Conservation (phyloP, 2,888 invertebrate genomes). For the Balanococcus diminutus region DNA sequence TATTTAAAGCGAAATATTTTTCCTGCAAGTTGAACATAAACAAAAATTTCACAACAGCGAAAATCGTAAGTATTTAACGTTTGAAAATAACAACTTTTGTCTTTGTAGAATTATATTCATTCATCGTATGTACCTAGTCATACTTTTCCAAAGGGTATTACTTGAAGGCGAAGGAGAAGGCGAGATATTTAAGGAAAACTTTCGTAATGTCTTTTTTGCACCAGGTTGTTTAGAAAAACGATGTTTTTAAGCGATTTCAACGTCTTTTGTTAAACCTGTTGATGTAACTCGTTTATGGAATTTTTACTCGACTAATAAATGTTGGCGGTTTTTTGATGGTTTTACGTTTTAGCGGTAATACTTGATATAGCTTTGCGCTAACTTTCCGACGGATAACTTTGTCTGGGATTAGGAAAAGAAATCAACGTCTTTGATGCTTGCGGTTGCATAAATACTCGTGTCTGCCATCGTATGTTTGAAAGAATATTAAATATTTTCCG, state of each 20-base stretch:
- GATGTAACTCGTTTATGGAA: background rate
- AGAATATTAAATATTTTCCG: no score
- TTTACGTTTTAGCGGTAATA: background rate
- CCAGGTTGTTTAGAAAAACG: background rate
- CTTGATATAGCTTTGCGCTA: no score
- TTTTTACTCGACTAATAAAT: background rate
- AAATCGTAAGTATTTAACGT: slow-evolving; percentile 2
- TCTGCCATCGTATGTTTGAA: no score
- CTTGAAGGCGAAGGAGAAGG: background rate
- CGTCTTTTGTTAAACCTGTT: background rate
- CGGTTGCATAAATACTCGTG: no score
- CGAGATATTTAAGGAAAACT: background rate
- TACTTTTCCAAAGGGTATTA: background rate
- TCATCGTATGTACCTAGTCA: background rate
- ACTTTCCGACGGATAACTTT: background rate
- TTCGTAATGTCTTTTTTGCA: background rate
- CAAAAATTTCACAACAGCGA: background rate
- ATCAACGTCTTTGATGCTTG: no score
- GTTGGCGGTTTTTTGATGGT: background rate
- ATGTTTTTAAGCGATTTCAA: background rate
- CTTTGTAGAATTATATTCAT: background rate
- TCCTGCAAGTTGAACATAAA: background rate
- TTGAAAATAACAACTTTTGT: background rate
- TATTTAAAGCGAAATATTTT: background rate
- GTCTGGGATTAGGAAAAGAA: background rate